Percentiles rank a stretch among this genome's conserved stretches.
phyloP scores from a whole-genome alignment of 2,113 vertebrate species.

The Chrysochloris asiatica region DNA sequence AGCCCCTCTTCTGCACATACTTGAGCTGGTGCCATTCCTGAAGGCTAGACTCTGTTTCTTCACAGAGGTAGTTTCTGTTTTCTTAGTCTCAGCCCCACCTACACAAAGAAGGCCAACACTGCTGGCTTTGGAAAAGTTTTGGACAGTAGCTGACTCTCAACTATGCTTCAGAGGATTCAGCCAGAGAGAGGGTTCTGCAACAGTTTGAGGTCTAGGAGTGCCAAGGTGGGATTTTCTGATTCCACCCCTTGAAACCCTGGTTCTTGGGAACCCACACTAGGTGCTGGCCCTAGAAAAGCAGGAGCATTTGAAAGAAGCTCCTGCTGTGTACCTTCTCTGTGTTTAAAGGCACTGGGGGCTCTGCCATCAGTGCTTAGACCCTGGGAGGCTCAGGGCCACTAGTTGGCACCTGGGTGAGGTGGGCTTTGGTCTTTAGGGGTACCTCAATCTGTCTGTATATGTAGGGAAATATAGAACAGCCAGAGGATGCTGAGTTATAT shows the following conservation, averaged over 20 bases:
- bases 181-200: not conserved
- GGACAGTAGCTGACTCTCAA: not conserved
- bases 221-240: not conserved
- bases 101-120: not conserved
- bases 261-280: not conserved
- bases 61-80: constrained; percentile 15
- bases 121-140: constrained; percentile 33
- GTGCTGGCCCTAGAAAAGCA: constrained; percentile 31
- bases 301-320: constrained; percentile 70
- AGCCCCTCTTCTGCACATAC: not conserved
- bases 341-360: constrained; percentile 38
- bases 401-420: not conserved
- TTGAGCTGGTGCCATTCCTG: not conserved
- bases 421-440: not conserved
- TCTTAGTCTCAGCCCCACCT: not conserved
- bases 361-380: not conserved
- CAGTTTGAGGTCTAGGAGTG: not conserved
- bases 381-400: not conserved
- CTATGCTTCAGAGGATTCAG: not conserved
- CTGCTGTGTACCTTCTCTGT: constrained; percentile 61
- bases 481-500: not conserved
- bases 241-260: not conserved
- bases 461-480: not conserved
- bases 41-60: not conserved
- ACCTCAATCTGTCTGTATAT: not conserved